Evolutionary conservation across 1,140 invertebrate genomes (phyloP).

Genomic region (Ceratoteleas bidentatus): DNA sequence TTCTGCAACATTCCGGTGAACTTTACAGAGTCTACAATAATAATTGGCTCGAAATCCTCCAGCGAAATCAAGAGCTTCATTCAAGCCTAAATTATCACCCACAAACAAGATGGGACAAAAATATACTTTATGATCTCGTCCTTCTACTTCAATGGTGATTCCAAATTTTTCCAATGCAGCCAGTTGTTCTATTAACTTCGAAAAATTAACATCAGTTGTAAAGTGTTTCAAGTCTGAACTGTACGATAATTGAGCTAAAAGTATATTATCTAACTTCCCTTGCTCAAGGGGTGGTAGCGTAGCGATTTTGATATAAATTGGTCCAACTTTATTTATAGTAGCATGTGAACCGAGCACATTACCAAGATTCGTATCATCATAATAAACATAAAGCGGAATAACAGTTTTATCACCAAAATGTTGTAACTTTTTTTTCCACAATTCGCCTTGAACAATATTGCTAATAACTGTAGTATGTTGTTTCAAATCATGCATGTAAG

Average conservation of each 20-base stretch:
- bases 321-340: conserved; percentile 17
- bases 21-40: conserved; percentile 28
- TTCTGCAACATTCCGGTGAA: conserved; percentile 4
- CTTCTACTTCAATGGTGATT: conserved; percentile 2
- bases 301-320: conserved; percentile 24
- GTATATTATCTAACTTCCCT: conserved; percentile 31
- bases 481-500: conserved; percentile 17
- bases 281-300: conserved; percentile 20
- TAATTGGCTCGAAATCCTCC: conserved; percentile 16
- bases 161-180: conserved; percentile 4
- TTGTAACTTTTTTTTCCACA: conserved; percentile 19
- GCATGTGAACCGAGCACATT: conserved; percentile 21
- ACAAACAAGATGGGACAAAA: conserved; percentile 10
- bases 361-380: conserved; percentile 13
- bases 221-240: conserved; percentile 28
- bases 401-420: conserved; percentile 12
- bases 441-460: conserved; percentile 14
- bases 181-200: conserved; percentile 16
- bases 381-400: conserved; percentile 11
- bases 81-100: conserved; percentile 30
- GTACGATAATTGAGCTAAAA: conserved; percentile 21
- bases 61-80: conserved; percentile 10
- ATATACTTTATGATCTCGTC: conserved; percentile 1
- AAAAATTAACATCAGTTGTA: conserved; percentile 19
- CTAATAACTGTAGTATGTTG: neutral